Percentiles rank a stretch among this genome's conserved stretches.
phyloP scores from a whole-genome alignment of 2,888 invertebrate species.

The Ophioninae sp. region DNA sequence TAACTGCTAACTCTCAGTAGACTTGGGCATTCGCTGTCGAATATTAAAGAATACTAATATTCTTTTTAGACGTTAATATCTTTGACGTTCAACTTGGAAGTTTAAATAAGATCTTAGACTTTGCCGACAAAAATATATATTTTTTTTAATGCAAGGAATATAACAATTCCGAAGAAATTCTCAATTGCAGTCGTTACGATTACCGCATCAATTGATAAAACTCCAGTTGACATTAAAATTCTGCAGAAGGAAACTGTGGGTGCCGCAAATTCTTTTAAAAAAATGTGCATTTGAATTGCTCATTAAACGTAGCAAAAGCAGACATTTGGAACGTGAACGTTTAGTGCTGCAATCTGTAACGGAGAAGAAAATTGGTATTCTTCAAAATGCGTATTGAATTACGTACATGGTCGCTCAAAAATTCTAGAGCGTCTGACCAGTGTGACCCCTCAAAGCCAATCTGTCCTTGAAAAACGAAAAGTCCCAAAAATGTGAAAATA shows the following conservation, averaged over 20 bases:
- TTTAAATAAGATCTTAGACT: not conserved
- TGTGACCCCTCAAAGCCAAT: not conserved
- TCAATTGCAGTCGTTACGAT: too few species aligned
- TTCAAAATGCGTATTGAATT: not conserved
- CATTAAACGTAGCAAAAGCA: not conserved
- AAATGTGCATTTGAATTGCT: too few species aligned
- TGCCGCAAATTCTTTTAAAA: too few species aligned
- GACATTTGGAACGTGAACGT: not conserved
- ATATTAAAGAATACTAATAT: not conserved
- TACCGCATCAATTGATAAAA: too few species aligned
- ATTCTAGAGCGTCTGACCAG: not conserved
- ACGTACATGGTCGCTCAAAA: not conserved
- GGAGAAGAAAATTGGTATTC: not conserved
- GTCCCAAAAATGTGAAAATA: constrained; percentile 19
- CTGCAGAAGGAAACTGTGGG: too few species aligned
- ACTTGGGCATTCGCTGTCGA: not conserved
- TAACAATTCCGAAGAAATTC: too few species aligned
- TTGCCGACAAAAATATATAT: too few species aligned
- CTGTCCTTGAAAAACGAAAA: not conserved
- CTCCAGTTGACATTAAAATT: too few species aligned
- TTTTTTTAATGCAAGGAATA: too few species aligned
- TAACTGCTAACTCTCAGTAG: not conserved
- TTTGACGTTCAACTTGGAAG: not conserved
- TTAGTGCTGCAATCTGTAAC: not conserved
- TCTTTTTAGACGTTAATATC: not conserved